Evolutionary conservation across 2,888 invertebrate genomes (phyloP).

Genomic region (Xestia c-nigrum): DNA sequence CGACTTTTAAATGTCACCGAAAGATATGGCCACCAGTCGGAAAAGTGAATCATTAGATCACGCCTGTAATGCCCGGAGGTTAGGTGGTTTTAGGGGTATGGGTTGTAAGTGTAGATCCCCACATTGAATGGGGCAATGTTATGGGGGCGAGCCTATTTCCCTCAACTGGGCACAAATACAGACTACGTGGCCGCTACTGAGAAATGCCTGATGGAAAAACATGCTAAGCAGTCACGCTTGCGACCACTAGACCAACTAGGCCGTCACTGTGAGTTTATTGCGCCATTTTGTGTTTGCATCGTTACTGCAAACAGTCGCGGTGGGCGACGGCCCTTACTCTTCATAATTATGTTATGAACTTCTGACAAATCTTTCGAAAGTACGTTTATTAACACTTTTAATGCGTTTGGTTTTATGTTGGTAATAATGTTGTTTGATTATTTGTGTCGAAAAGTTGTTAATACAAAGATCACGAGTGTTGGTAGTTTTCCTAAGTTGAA

Average conservation of each 20-base stretch:
- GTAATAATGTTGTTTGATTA: conserved; percentile 8
- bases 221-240: no score
- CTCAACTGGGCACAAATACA: no score
- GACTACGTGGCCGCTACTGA: no score
- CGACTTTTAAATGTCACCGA: not conserved
- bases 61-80: no score
- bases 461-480: conserved; percentile 24
- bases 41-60: not conserved
- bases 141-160: no score
- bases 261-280: not conserved
- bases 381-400: conserved; percentile 5
- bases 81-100: no score
- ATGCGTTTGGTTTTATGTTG: conserved; percentile 16
- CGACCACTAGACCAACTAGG: not conserved
- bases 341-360: not conserved
- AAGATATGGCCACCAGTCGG: fast-evolving
- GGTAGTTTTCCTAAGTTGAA: conserved; percentile 18
- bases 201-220: no score
- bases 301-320: not conserved
- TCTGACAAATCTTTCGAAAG: conserved; percentile 23
- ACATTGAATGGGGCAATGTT: no score
- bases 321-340: not conserved
- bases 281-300: not conserved
- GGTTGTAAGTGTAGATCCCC: no score
- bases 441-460: conserved; percentile 10